A percentile compares a stretch with the other conserved stretches of the same genome.
Evolutionary conservation across 1,140 invertebrate genomes (phyloP).

Genomic region (Chymomyza costata): DNA sequence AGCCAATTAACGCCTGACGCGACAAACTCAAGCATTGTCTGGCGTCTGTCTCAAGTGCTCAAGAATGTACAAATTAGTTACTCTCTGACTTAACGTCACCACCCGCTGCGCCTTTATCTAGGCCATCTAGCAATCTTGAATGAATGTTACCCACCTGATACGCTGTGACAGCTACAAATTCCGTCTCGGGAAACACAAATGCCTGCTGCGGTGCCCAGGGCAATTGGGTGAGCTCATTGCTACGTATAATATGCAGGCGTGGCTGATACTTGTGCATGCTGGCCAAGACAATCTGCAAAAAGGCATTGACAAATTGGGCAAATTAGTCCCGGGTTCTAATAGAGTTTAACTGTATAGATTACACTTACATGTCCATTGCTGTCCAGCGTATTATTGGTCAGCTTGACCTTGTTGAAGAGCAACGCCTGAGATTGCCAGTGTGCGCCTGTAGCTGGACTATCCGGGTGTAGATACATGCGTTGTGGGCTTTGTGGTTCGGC

Average conservation of each 20-base stretch:
- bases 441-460: constrained; percentile 87
- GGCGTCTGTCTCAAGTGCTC: constrained; percentile 36
- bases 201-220: constrained; percentile 80
- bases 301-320: constrained; percentile 13
- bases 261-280: constrained; percentile 96
- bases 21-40: constrained; percentile 4
- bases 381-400: constrained; percentile 92
- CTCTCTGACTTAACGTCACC: constrained; percentile 12
- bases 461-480: constrained; percentile 89
- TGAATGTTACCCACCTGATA: constrained; percentile 82
- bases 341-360: neutral
- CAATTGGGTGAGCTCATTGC: constrained; percentile 81
- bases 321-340: neutral
- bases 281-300: constrained; percentile 86
- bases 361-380: constrained; percentile 87
- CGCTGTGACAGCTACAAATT: constrained; percentile 95
- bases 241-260: constrained; percentile 87
- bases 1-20: constrained; percentile 9
- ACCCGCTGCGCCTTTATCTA: constrained; percentile 33
- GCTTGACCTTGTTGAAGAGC: constrained; percentile 89
- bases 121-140: constrained; percentile 9
- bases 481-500: constrained; percentile 88
- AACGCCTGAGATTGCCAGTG: constrained; percentile 91
- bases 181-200: constrained; percentile 87
- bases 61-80: constrained; percentile 41